phyloP scores from a whole-genome alignment of 1,140 invertebrate species.

The Cyphomyrmex costatus region DNA sequence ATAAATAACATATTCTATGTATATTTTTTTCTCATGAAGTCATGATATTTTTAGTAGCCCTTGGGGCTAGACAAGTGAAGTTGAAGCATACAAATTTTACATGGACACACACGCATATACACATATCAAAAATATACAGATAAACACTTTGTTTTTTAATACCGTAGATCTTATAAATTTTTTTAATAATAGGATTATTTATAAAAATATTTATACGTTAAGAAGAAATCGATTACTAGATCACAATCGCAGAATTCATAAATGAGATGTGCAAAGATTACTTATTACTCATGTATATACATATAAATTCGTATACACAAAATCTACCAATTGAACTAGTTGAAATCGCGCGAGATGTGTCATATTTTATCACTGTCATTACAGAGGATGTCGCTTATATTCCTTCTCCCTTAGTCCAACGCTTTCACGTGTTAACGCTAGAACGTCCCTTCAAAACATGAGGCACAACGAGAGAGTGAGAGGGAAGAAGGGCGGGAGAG shows the following conservation, averaged over 20 bases:
- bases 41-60: too few species aligned
- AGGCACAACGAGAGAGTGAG: conserved; percentile 63
- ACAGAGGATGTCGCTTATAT: conserved; percentile 45
- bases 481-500: conserved; percentile 4
- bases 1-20: not conserved
- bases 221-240: not conserved
- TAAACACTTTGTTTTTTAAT: not conserved
- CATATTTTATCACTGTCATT: conserved; percentile 81
- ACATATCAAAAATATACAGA: too few species aligned
- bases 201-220: not conserved
- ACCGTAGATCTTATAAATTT: not conserved
- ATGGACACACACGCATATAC: too few species aligned
- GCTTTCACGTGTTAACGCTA: conserved; percentile 57
- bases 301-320: conserved; percentile 1
- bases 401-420: not conserved
- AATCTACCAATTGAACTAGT: conserved; percentile 3
- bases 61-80: too few species aligned
- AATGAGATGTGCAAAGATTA: not conserved
- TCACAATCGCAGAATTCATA: conserved; percentile 9
- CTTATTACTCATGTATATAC: not conserved
- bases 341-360: conserved; percentile 62
- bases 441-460: conserved; percentile 75
- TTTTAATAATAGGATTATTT: not conserved
- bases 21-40: not conserved
- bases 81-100: too few species aligned